Base-by-base conservation (phyloP, 2,888 invertebrate species). In the Gymnocheta viridis region DNA sequence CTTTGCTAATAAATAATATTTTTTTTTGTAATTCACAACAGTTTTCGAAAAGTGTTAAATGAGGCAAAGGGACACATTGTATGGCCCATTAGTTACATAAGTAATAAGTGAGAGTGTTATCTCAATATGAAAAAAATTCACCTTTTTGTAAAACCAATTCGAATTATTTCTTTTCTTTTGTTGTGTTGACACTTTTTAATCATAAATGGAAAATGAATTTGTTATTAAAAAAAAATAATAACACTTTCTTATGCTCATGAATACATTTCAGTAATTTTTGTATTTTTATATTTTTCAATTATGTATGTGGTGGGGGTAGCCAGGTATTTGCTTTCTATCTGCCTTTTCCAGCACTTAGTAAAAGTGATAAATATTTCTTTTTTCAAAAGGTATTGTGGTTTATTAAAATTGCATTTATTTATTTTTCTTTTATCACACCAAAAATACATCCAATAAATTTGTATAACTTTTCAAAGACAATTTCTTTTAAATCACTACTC, bases 151-250 rank as follows among this genome's bases (percentile, higher is more conserved):
- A 49, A 32, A 47, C 12, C 19, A 27, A 44, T 64, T 32, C 9
- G 9, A 4, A 19, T 47, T 32, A 47, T 49, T 49, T 32, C 32
- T 7, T 49, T n/a, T 66, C 19, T 22, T 29, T 1, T 38, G 60
- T n/a, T n/a, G 3, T 64, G 44, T 14, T 22, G 1, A 24, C 17
- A 14, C n/a, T n/a, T n/a, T n/a, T 27, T 27, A 44, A 22, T 62
- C n/a, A 17, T 19, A 62, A 9, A 44, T 62, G n/a, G 14, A 27
- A 44, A 44, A 41, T 24, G 6, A 22, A 41, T 27, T 38, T 38
- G 38, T 41, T 62, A 38, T 22, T 60, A 35, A 32, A 58, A 58
- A 7, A n/a, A n/a, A n/a, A n/a, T n/a, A n/a, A n/a, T n/a, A n/a
- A 60, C 38, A 17, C 10, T 22, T 67, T 17, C 47, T 24, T 51